phyloP scores from a whole-genome alignment of 2,888 invertebrate species.

The Priocnemis perturbator region DNA sequence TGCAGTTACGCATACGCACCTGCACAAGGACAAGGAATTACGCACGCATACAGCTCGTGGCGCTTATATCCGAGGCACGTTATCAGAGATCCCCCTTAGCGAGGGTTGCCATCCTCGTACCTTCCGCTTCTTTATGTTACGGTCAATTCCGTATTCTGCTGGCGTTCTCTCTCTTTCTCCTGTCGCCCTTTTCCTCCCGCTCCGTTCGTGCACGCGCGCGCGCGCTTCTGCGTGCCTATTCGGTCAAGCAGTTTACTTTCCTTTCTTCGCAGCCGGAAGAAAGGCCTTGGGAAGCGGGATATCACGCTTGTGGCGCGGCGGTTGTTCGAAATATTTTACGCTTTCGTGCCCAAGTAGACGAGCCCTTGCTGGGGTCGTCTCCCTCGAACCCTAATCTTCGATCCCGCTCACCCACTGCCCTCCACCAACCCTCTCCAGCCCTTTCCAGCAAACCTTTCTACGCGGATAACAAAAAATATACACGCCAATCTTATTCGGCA shows the following conservation, averaged over 20 bases:
- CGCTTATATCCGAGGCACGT: slow-evolving; percentile 54
- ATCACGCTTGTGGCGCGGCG: slow-evolving; percentile 19
- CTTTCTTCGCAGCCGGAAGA: slow-evolving; percentile 40
- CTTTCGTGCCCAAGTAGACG: slow-evolving; percentile 31
- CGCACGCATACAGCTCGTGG: slow-evolving; percentile 32
- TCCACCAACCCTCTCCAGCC: neutral
- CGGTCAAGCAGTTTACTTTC: slow-evolving; percentile 40
- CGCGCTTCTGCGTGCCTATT: neutral
- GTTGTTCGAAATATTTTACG: slow-evolving; percentile 47
- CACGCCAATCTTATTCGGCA: slow-evolving; percentile 48
- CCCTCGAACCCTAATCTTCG: slow-evolving; percentile 11
- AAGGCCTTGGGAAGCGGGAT: slow-evolving; percentile 31
- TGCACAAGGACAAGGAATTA: slow-evolving; percentile 37
- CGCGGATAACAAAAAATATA: slow-evolving; percentile 53
- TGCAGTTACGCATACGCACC: slow-evolving; percentile 28
- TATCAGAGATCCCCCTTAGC: slow-evolving; percentile 43
- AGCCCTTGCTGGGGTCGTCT: slow-evolving; percentile 19
- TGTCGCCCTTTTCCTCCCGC: slow-evolving; percentile 6
- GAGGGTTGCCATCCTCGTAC: slow-evolving; percentile 47
- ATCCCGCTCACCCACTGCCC: neutral
- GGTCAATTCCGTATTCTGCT: slow-evolving; percentile 59
- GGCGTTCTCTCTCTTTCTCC: slow-evolving; percentile 38
- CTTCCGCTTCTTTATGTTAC: slow-evolving; percentile 56
- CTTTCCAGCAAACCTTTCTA: neutral
- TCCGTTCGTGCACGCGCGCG: slow-evolving; percentile 1